Conservation (phyloP, 2,113 vertebrate species). For the Meleagris gallopavo region DNA sequence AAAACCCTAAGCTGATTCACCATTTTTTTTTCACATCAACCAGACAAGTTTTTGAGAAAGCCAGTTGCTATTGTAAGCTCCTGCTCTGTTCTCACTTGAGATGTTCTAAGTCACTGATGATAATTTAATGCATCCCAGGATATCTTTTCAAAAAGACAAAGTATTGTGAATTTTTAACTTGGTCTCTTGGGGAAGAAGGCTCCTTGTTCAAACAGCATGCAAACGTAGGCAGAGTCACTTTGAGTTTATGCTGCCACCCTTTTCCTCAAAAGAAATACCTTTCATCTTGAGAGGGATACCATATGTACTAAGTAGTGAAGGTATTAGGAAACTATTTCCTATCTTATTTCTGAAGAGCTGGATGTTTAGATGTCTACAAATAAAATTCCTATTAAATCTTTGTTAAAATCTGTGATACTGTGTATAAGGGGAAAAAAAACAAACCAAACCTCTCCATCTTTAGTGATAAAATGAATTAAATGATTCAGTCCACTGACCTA, state of each 20-base stretch:
- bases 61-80: neutral
- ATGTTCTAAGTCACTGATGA: neutral
- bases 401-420: neutral
- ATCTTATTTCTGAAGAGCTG: neutral
- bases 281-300: neutral
- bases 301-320: neutral
- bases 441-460: neutral
- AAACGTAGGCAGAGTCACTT: neutral
- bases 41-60: neutral
- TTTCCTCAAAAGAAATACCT: neutral
- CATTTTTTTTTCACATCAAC: neutral
- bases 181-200: neutral
- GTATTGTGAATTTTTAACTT: neutral
- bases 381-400: neutral
- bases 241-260: neutral
- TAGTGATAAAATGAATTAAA: neutral
- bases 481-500: neutral
- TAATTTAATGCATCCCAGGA: neutral
- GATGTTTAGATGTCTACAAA: neutral
- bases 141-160: neutral
- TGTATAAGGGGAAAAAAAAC: neutral
- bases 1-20: neutral
- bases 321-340: neutral
- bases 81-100: neutral
- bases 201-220: neutral